A percentile compares a stretch with the other conserved stretches of the same genome.
Conservation (phyloP, 2,113 vertebrate genomes). For the Naja naja region DNA sequence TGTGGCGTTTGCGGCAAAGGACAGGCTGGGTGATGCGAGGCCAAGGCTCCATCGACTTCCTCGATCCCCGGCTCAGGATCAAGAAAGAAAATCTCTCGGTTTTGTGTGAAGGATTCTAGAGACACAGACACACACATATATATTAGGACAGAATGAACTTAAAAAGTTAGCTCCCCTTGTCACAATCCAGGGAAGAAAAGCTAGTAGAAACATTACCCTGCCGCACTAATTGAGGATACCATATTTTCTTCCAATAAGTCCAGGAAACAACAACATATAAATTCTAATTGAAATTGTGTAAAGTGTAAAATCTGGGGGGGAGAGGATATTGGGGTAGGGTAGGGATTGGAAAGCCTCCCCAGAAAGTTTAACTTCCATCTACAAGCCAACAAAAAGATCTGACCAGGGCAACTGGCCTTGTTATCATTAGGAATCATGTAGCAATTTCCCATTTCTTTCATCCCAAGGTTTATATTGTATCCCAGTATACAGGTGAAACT, state of each 20-base stretch:
- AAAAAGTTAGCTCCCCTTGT: neutral
- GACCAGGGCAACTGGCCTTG: neutral
- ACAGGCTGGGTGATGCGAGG: conserved; percentile 76
- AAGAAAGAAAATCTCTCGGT: conserved; percentile 82
- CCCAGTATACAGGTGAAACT: too few species aligned
- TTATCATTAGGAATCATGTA: neutral
- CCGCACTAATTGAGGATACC: neutral
- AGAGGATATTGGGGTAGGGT: neutral
- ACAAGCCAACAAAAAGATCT: neutral
- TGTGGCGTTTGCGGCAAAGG: conserved; percentile 71
- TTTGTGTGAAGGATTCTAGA: conserved; percentile 65
- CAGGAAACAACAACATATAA: neutral
- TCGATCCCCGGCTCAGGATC: conserved; percentile 66
- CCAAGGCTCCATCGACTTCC: conserved; percentile 61
- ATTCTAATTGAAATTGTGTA: neutral
- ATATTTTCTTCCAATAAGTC: neutral
- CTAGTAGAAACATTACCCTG: neutral
- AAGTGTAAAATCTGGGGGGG: too few species aligned
- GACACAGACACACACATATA: neutral
- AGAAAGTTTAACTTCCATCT: neutral
- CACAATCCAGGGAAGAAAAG: neutral
- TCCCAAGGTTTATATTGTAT: neutral
- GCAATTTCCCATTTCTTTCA: neutral
- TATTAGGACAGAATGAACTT: neutral
- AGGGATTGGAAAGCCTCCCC: neutral